phyloP scores from a whole-genome alignment of 1,140 invertebrate genomes.

The Pygmarrhopalites habei region DNA sequence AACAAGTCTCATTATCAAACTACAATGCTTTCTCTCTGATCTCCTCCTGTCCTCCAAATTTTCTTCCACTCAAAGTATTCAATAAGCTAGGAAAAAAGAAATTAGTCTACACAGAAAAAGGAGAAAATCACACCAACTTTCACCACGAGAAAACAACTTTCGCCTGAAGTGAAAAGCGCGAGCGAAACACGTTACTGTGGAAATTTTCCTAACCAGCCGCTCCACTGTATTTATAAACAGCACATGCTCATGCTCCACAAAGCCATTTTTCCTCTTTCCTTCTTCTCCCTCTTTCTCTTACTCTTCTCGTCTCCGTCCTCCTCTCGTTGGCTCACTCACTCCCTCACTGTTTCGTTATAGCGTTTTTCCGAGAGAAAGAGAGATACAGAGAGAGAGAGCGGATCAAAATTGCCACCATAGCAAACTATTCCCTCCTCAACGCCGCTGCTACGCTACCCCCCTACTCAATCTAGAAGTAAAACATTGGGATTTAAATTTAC shows the following conservation, averaged over 20 bases:
- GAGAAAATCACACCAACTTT: constrained; percentile 34
- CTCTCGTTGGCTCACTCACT: not conserved
- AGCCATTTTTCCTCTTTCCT: constrained; percentile 23
- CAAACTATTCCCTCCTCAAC: too few relatives aligned
- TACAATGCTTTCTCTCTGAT: too few relatives aligned
- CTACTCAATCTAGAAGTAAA: too few relatives aligned
- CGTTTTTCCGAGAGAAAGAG: too few relatives aligned
- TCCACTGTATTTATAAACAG: constrained; percentile 36
- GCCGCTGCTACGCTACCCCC: too few relatives aligned
- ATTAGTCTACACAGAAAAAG: constrained; percentile 22
- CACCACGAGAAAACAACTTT: constrained; percentile 35
- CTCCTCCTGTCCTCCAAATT: too few relatives aligned
- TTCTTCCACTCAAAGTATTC: not conserved
- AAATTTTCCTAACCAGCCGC: constrained; percentile 24
- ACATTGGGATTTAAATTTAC: too few relatives aligned
- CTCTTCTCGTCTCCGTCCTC: constrained; percentile 1
- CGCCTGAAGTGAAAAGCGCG: constrained; percentile 21
- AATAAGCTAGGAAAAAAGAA: constrained; percentile 21
- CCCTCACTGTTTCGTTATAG: not conserved
- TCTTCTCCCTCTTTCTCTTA: not conserved
- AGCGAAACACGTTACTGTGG: constrained; percentile 27
- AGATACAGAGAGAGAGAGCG: too few relatives aligned
- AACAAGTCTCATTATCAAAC: too few relatives aligned
- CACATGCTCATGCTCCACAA: constrained; percentile 34
- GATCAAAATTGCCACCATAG: too few relatives aligned